phyloP scores from a whole-genome alignment of 2,888 invertebrate genomes.

The Aphodius sticticus region DNA sequence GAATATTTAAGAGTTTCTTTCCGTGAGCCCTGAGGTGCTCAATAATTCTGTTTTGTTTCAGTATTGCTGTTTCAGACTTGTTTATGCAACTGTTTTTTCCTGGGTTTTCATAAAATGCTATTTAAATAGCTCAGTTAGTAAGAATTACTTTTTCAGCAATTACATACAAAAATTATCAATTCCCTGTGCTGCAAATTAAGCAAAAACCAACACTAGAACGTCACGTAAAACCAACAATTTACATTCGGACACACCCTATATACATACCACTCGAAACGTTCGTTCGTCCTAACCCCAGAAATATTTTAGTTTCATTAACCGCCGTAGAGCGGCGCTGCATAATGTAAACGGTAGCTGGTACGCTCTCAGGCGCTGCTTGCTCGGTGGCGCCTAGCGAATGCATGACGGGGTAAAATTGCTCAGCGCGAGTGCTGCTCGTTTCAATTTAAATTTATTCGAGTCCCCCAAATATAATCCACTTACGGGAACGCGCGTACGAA shows the following conservation, averaged over 20 bases:
- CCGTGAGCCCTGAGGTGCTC: too few relatives aligned
- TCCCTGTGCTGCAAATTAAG: too few relatives aligned
- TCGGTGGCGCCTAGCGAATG: not conserved
- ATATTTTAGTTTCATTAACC: slow-evolving; percentile 4
- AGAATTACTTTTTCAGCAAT: too few relatives aligned
- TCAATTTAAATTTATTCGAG: slow-evolving; percentile 25
- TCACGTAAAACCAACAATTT: not conserved
- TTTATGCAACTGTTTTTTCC: too few relatives aligned
- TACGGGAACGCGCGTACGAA: slow-evolving; percentile 15
- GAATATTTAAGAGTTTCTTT: too few relatives aligned
- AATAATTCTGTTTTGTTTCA: too few relatives aligned
- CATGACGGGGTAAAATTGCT: slow-evolving; percentile 4
- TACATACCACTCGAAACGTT: not conserved
- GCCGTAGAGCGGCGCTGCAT: not conserved
- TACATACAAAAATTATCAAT: too few relatives aligned
- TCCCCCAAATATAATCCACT: slow-evolving; percentile 23
- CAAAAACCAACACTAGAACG: too few relatives aligned
- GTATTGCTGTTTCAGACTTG: too few relatives aligned
- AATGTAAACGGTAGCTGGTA: not conserved
- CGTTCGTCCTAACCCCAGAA: not conserved
- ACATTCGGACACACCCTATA: not conserved
- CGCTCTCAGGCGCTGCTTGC: not conserved
- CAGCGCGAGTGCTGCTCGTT: slow-evolving; percentile 16
- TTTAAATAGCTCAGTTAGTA: too few relatives aligned
- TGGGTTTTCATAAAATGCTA: too few relatives aligned